Evolutionary conservation across 1,140 invertebrate species (phyloP), one percentile per base, ranked within the genome.

Genomic region (Yoshiicerus persimilis): DNA sequence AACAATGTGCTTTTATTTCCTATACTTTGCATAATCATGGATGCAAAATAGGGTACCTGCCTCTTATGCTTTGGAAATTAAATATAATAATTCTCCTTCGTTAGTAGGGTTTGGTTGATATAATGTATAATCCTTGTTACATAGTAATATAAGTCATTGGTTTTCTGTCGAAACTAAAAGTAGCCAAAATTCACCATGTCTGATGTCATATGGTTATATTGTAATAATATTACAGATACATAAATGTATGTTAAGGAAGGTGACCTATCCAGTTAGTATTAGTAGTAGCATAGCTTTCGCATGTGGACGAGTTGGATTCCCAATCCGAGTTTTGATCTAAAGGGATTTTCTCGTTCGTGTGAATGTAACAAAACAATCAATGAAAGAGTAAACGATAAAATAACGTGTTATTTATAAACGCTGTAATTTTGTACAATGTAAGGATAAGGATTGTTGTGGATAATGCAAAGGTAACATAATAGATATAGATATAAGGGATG

Each of bases 321-420:
- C 47, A 56, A 56, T 56, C 32, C 34, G 75, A 80, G 75, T 80
- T 80, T 80, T 80, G 75, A 80, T 80, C 75, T 80, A 36, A 80
- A 80, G 75, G 75, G 75, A 80, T 80, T 80, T 80, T 80, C 75
- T 34, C 75, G 11, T 80, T 80, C 34, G 75, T 80, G 75, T 80
- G 75, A 80, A 80, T 38, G 75, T 80, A 80, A 34, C 75, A 38
- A 80, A 34, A 36, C 34, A 80, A 80, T 23, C 75, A 80, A 34
- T 34, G 75, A 80, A n/a, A 80, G 75, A 34, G 75, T 36, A 36
- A 80, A 34, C 32, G 34, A 80, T 80, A 34, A 36, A 80, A 30
- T 32, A 38, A 38, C 20, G 34, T 80, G 75, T 38, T 80, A 32
- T 80, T 34, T 80, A 80, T 80, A 34, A 32, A 32, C 75, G 23